Evolutionary conservation across 2,797 vertebrate species (phyloP).

Genomic region (Knipowitschia caucasica): DNA sequence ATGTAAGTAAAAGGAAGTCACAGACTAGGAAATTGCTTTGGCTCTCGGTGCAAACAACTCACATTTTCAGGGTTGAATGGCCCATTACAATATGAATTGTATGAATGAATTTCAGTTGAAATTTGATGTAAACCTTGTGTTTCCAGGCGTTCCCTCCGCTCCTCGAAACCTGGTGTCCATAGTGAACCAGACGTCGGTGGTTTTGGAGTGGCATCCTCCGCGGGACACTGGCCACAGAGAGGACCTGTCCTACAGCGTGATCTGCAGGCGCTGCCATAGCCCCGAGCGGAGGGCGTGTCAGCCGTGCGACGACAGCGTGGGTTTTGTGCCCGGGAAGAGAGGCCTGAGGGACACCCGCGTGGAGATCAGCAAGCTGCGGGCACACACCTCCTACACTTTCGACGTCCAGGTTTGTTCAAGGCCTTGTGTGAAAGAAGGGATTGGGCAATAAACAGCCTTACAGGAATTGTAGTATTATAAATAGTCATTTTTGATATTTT

Average conservation of each 20-base stretch:
- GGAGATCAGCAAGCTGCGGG: conserved; percentile 90
- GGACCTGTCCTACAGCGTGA: conserved; percentile 87
- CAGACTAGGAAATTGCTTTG: too few species aligned
- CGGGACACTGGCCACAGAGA: conserved; percentile 86
- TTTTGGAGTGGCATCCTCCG: conserved; percentile 88
- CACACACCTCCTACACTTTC: conserved; percentile 88
- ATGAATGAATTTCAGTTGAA: too few species aligned
- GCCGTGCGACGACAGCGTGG: conserved; percentile 89
- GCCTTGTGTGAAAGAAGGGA: not conserved
- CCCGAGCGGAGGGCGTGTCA: conserved; percentile 81
- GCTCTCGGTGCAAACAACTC: too few species aligned
- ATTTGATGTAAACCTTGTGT: not conserved
- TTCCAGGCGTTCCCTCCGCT: conserved; percentile 85
- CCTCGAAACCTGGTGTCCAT: conserved; percentile 92
- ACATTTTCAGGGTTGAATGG: too few species aligned
- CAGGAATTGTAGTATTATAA: too few species aligned
- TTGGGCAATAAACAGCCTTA: too few species aligned
- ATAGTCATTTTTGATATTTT: too few species aligned
- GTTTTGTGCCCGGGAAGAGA: conserved; percentile 82
- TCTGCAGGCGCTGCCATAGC: conserved; percentile 87
- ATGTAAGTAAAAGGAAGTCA: too few species aligned
- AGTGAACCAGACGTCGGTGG: conserved; percentile 89
- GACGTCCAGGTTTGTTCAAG: conserved; percentile 72
- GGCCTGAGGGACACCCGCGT: conserved; percentile 81
- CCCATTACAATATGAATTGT: too few species aligned